A percentile compares a stretch with the other conserved stretches of the same genome.
These are phyloP conservation scores for Narcine bancroftii DNA, from an alignment of 2,113 vertebrate genomes.

Conservation along the genomic window DNA sequence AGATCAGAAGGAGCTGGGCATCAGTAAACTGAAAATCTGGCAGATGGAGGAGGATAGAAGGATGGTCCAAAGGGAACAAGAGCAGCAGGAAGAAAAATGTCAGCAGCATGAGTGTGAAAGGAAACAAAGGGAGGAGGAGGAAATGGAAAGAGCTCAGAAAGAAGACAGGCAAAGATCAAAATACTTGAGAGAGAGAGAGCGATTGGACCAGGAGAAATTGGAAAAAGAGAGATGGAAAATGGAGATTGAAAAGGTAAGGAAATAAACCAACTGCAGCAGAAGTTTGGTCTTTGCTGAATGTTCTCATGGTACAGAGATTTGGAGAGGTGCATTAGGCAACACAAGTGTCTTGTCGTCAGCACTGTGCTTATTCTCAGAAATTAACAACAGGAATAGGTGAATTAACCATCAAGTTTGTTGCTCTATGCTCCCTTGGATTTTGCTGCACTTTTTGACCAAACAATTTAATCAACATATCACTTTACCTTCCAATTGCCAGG, in stretches of 20 bases:
- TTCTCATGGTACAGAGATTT: not conserved
- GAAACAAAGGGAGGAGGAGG: not conserved
- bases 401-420: no score
- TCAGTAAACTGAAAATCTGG: conserved; percentile 41
- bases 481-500: no score
- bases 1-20: conserved; percentile 38
- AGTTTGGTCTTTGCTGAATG: not conserved
- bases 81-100: not conserved
- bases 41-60: conserved; percentile 36
- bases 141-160: conserved; percentile 1
- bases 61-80: not conserved
- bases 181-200: conserved; percentile 34
- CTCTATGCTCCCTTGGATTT: no score
- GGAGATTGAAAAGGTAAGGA: not conserved
- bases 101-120: not conserved
- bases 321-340: not conserved
- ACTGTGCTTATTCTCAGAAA: not conserved
- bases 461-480: no score
- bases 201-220: conserved; percentile 38
- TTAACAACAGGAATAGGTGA: no score
- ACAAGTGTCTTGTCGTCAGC: not conserved
- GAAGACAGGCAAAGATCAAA: conserved; percentile 28
- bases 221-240: not conserved
- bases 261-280: not conserved
- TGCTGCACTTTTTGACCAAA: no score